phyloP scores from a whole-genome alignment of 1,140 invertebrate genomes.

The Aphelinus certus region DNA sequence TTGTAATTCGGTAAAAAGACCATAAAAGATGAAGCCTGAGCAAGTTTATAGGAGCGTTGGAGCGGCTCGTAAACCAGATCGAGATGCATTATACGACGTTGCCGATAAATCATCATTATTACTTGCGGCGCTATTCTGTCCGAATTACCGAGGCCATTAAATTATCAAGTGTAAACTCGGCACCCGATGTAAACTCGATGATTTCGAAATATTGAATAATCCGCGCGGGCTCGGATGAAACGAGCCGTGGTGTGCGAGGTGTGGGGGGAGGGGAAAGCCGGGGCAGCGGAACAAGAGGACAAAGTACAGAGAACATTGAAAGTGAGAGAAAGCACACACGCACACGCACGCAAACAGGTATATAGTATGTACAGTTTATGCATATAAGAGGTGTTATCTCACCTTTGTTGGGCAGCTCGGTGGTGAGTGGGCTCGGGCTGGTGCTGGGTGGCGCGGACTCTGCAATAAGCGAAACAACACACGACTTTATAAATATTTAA shows the following conservation, averaged over 20 bases:
- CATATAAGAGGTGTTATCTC: slow-evolving; percentile 38
- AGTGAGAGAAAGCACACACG: no score
- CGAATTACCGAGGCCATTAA: slow-evolving; percentile 31
- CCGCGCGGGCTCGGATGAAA: no score
- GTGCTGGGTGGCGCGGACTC: slow-evolving; percentile 69
- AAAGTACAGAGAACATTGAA: no score
- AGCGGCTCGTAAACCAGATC: slow-evolving; percentile 33
- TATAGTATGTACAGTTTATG: not conserved
- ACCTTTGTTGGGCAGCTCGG: slow-evolving; percentile 65
- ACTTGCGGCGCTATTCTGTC: slow-evolving; percentile 19
- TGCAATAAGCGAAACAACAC: slow-evolving; percentile 61
- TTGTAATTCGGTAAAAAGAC: slow-evolving; percentile 12
- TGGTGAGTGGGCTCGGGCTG: slow-evolving; percentile 68
- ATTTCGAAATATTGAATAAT: slow-evolving; percentile 6
- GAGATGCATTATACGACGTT: not conserved
- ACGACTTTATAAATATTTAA: slow-evolving; percentile 42
- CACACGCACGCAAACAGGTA: no score
- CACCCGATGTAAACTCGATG: slow-evolving; percentile 7
- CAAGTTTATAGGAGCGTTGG: slow-evolving; percentile 29
- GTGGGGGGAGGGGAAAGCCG: not conserved
- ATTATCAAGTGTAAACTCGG: slow-evolving; percentile 24
- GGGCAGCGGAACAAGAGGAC: not conserved
- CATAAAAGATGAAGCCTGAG: not conserved
- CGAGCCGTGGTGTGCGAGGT: no score
- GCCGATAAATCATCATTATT: slow-evolving; percentile 36